Percentiles rank a stretch among this genome's conserved stretches.
Evolutionary conservation across 2,888 invertebrate species (phyloP).

Genomic region (Eristalis tenax): DNA sequence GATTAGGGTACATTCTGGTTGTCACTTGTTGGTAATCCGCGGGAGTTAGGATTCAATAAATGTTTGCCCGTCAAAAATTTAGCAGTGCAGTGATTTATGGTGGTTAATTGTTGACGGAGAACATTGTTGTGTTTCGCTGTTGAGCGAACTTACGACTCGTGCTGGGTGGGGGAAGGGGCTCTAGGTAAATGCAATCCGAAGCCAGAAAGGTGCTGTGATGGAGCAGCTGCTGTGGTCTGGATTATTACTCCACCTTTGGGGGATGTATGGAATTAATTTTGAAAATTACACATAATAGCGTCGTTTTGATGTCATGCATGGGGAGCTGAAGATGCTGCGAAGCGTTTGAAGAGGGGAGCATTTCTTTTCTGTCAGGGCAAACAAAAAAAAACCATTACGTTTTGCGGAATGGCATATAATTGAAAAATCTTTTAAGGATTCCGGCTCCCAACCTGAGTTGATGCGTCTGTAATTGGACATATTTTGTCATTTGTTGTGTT

Average conservation of each 20-base stretch:
- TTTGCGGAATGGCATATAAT: not conserved
- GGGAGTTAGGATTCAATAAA: constrained; percentile 29
- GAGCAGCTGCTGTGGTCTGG: not conserved
- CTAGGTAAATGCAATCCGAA: not conserved
- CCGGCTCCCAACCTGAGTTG: not conserved
- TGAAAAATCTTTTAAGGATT: not conserved
- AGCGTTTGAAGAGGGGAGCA: not conserved
- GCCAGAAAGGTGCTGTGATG: not conserved
- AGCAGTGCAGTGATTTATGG: constrained; percentile 5
- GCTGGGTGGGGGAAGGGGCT: not conserved
- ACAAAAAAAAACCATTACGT: not conserved
- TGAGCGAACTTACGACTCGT: not conserved
- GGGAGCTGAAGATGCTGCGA: not conserved
- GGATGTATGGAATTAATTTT: not conserved
- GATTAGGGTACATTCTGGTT: constrained; percentile 15
- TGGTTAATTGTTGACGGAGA: not conserved
- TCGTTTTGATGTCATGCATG: too few relatives aligned
- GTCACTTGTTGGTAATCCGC: constrained; percentile 34
- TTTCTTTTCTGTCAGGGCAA: not conserved
- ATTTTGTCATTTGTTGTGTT: too few relatives aligned
- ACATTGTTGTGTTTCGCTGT: not conserved
- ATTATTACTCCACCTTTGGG: not conserved
- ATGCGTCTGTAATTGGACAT: too few relatives aligned
- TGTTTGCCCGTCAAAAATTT: not conserved
- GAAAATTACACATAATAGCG: too few relatives aligned